These are phyloP conservation scores for Stigmatopora nigra DNA, from an alignment of 2,113 vertebrate species.

Conservation along the genomic window DNA sequence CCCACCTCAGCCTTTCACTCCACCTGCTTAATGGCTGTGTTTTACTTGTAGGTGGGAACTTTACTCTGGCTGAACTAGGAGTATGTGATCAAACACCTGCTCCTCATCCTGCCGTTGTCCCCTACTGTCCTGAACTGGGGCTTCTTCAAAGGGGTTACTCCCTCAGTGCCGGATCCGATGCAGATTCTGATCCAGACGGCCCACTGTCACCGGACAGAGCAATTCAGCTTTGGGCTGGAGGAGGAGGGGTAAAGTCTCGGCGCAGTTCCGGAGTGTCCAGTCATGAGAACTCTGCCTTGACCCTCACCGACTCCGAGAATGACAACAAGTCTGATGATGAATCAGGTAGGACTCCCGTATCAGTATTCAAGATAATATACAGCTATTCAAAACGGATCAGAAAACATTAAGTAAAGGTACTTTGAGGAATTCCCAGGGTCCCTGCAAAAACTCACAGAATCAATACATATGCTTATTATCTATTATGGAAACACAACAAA, in stretches of 20 bases:
- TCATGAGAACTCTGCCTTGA: slow-evolving; percentile 87
- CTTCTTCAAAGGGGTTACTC: slow-evolving; percentile 88
- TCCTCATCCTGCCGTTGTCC: slow-evolving; percentile 75
- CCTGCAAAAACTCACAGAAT: neutral
- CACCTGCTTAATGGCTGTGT: slow-evolving; percentile 27
- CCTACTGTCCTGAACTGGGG: slow-evolving; percentile 86
- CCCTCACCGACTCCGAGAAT: slow-evolving; percentile 89
- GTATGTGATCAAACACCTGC: slow-evolving; percentile 81
- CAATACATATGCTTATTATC: neutral
- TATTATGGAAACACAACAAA: neutral
- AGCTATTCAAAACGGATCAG: neutral
- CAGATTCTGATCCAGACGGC: slow-evolving; percentile 87
- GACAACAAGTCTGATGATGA: slow-evolving; percentile 90
- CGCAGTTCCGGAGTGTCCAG: slow-evolving; percentile 88
- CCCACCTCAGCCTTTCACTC: slow-evolving; percentile 7
- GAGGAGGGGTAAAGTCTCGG: slow-evolving; percentile 79
- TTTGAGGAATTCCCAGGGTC: neutral
- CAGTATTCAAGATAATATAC: neutral
- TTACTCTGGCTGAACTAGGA: slow-evolving; percentile 88
- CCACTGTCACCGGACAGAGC: slow-evolving; percentile 86
- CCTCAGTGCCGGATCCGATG: slow-evolving; percentile 81
- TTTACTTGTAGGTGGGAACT: slow-evolving; percentile 75
- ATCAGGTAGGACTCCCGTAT: slow-evolving; percentile 74
- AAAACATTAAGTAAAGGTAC: neutral
- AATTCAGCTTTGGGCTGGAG: slow-evolving; percentile 85